phyloP scores from a whole-genome alignment of 2,113 vertebrate genomes.

The Heptranchias perlo region DNA sequence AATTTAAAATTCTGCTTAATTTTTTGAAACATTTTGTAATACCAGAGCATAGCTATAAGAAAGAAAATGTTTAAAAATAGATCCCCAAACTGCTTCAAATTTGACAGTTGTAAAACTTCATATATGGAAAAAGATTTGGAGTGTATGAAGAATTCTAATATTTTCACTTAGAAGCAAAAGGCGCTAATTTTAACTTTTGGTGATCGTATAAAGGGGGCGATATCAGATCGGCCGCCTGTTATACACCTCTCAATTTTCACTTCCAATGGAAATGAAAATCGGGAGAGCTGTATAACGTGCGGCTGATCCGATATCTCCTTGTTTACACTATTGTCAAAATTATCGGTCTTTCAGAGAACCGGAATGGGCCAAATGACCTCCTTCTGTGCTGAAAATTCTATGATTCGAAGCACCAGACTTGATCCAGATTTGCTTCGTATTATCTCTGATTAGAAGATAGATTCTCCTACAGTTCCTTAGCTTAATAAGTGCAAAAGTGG shows the following conservation, averaged over 20 bases:
- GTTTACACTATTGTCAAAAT: conserved; percentile 15
- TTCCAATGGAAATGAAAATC: background rate
- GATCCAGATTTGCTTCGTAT: background rate
- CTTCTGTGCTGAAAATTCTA: conserved; percentile 7
- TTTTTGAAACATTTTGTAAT: background rate
- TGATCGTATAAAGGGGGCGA: background rate
- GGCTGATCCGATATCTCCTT: background rate
- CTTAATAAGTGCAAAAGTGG: background rate
- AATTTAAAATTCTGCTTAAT: background rate
- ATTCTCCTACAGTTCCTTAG: background rate
- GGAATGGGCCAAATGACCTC: background rate
- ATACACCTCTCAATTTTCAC: too few species aligned
- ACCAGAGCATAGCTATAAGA: background rate
- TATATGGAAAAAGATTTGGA: background rate
- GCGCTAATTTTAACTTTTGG: background rate
- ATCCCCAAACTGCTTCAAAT: background rate
- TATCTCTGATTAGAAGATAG: background rate
- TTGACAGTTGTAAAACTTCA: background rate
- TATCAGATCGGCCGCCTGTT: background rate
- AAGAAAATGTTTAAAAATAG: background rate
- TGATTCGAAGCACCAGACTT: background rate
- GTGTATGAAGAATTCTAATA: background rate
- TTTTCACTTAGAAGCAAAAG: background rate
- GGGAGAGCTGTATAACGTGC: background rate
- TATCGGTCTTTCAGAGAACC: background rate